Conservation (phyloP, 2,797 vertebrate genomes). For the Hipposideros larvatus region DNA sequence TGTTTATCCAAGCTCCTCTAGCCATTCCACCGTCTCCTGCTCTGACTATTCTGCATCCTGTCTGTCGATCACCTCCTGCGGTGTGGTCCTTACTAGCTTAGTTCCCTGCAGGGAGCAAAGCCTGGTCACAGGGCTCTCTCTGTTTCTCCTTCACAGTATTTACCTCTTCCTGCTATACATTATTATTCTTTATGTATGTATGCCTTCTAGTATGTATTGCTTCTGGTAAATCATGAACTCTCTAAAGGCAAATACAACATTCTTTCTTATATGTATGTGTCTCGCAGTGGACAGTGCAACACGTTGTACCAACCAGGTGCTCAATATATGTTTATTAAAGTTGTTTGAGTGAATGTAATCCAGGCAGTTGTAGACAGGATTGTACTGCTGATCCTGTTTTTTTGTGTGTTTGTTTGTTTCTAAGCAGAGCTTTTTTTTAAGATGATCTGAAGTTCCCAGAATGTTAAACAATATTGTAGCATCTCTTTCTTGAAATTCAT, state of each 20-base stretch:
- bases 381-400: not conserved
- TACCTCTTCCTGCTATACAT: not conserved
- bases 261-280: not conserved
- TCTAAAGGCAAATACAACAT: not conserved
- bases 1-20: not conserved
- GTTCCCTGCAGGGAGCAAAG: not conserved
- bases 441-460: not conserved
- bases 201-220: not conserved
- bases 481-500: constrained; percentile 45
- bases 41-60: not conserved
- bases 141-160: not conserved
- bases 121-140: not conserved
- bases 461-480: not conserved
- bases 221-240: not conserved
- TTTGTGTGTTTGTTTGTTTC: not conserved
- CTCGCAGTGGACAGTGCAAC: not conserved
- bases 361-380: not conserved
- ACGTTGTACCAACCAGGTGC: not conserved
- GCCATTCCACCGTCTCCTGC: not conserved
- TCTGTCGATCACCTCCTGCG: not conserved
- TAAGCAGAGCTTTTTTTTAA: constrained; percentile 28
- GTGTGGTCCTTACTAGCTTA: not conserved
- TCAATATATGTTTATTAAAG: constrained; percentile 20
- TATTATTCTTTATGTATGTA: not conserved
- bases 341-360: constrained; percentile 20